These are phyloP conservation scores for Pelagia noctiluca DNA, from an alignment of 30 jellyfish, hydroid and myxozoan species.

Conservation along the genomic window DNA sequence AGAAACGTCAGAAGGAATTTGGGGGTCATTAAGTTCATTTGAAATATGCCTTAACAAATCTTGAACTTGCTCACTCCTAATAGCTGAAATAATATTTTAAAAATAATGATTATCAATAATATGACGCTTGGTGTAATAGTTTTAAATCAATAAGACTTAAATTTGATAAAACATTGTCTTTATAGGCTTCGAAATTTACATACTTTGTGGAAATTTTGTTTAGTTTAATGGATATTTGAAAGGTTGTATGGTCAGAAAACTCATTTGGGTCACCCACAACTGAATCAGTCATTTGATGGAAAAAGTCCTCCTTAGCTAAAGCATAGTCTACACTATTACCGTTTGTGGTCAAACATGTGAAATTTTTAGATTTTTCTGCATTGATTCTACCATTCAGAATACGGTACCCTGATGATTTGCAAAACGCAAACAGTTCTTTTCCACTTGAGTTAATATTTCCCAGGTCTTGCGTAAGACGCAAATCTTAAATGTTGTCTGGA, in stretches of 20 bases:
- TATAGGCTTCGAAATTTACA: not conserved
- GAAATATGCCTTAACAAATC: not conserved
- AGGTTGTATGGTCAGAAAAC: not conserved
- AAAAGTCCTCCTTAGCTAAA: not conserved
- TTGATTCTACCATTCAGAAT: not conserved
- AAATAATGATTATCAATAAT: not conserved
- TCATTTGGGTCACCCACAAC: not conserved
- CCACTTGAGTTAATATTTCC: not conserved
- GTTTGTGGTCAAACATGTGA: not conserved
- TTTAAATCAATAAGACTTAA: no score
- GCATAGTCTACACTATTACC: not conserved
- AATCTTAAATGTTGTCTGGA: not conserved
- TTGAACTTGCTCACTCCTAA: not conserved
- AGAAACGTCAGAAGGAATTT: not conserved
- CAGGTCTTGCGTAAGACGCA: slow-evolving; percentile 1
- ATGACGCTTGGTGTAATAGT: not conserved
- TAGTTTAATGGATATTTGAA: not conserved
- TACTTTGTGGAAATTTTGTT: not conserved
- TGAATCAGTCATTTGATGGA: not conserved
- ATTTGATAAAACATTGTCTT: not conserved
- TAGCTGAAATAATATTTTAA: not conserved
- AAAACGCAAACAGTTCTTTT: not conserved
- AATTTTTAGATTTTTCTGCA: not conserved
- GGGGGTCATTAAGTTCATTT: not conserved
- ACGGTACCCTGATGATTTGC: not conserved